These are phyloP conservation scores for Adoxophyes honmai DNA, from an alignment of 1,140 invertebrate genomes.

Conservation along the genomic window DNA sequence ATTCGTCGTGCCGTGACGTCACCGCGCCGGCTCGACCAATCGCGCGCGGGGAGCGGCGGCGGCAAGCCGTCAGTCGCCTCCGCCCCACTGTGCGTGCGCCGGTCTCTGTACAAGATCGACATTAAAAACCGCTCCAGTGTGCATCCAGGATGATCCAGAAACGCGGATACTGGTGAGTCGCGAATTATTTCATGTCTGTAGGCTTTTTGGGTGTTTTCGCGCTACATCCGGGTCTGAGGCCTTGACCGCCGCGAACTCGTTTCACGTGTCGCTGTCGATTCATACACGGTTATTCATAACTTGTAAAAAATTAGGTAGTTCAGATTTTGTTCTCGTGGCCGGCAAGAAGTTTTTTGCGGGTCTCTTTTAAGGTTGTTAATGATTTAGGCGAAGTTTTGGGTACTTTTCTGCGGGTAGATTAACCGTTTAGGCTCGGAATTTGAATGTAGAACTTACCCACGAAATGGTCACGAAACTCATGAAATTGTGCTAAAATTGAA, in stretches of 20 bases:
- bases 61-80: constrained; percentile 32
- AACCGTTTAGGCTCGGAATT: no score
- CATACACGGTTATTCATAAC: constrained; percentile 3
- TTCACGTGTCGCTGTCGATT: constrained; percentile 7
- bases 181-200: background rate
- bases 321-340: background rate
- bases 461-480: no score
- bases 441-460: no score
- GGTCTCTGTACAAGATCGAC: background rate
- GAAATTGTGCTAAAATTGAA: no score
- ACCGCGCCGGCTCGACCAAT: constrained; percentile 25
- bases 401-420: background rate
- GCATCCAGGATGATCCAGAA: background rate
- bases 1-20: constrained; percentile 17
- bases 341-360: background rate
- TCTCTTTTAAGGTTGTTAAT: background rate
- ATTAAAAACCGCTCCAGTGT: background rate
- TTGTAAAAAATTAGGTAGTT: constrained; percentile 1
- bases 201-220: background rate
- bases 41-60: constrained; percentile 30
- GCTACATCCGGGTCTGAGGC: background rate
- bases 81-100: constrained; percentile 34
- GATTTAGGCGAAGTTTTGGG: background rate
- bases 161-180: background rate
- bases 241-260: constrained; percentile 4